Evolutionary conservation across 2,797 vertebrate genomes (phyloP), one percentile per base, ranked within the genome.

Genomic region (Manis pentadactyla): DNA sequence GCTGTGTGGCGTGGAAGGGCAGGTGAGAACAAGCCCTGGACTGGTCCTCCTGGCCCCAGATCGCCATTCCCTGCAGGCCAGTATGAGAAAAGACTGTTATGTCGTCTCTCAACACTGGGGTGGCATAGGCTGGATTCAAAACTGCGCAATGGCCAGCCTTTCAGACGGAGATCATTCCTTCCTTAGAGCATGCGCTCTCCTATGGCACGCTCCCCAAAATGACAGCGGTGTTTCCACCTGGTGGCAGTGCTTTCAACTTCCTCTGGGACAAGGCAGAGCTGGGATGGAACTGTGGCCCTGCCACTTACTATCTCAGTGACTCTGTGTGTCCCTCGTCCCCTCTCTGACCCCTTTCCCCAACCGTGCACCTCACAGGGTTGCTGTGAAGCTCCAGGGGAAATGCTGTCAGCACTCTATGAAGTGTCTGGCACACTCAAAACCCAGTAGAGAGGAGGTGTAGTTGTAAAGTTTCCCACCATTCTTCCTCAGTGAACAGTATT

Each of bases 171-270:
- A 0, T 46, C 18, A 14, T 15, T 51, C 23, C 46, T 42, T 51
- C 7, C 51, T 29, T 23, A 21, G 2, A 12, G 31, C 0, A 1
- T 4, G 2, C 4, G 0, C 4, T 19, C 19, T n/a, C 55, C 57
- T 23, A 2, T 7, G 13, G 27, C 25, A 6, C 3, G 3, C 3
- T 42, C n/a, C 34, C 51, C 75, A 55, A 2, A 5, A 0, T 0
- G 15, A 51, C 4, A 82, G 66, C 39, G 2, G 31, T 0, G 0
- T 79, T 17, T 39, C 29, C 31, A 53, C 94, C 57, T 10, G 31
- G n/a, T 37, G 13, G 25, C 31, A 25, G n/a, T 34, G 46, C 64
- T 63, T 46, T 9, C 46, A 13, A 66, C 87, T n/a, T 57, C 23
- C 57, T 68, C 39, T 15, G 42, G 71, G 31, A 57, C 25, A n/a